phyloP scores from a whole-genome alignment of 2,797 vertebrate genomes.

The Aphelocoma californica region DNA sequence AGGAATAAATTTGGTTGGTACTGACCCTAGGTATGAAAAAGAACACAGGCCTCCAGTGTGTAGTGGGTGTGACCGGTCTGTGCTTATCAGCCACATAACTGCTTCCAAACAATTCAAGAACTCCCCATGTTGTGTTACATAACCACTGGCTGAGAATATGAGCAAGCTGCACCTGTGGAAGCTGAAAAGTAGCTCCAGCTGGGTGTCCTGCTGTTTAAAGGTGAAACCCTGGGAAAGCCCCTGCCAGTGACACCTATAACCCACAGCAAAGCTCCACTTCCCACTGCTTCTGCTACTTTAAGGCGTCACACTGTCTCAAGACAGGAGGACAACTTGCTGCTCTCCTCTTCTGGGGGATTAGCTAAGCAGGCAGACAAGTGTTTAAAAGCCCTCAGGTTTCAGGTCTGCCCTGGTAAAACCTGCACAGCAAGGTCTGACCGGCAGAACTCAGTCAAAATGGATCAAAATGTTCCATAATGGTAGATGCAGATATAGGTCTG shows the following conservation, averaged over 20 bases:
- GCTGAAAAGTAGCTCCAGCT: neutral
- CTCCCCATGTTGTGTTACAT: neutral
- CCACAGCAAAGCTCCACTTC: neutral
- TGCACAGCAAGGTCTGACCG: neutral
- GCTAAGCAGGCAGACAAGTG: neutral
- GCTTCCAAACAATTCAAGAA: neutral
- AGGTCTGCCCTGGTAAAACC: neutral
- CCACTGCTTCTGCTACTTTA: neutral
- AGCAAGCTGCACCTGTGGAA: neutral
- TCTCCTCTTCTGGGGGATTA: neutral
- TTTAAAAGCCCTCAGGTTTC: slow-evolving; percentile 14
- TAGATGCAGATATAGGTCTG: neutral
- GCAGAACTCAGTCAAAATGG: neutral
- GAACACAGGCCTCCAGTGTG: neutral
- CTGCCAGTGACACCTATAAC: neutral
- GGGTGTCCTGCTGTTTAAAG: neutral
- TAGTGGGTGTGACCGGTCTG: neutral
- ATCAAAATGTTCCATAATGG: neutral
- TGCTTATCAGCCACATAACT: neutral
- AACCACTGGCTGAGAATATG: neutral
- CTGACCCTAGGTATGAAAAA: neutral
- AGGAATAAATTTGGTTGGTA: neutral
- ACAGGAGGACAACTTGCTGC: neutral
- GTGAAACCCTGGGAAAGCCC: neutral
- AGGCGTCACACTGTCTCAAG: neutral